Base-by-base conservation (phyloP, 2,888 invertebrate species). In the Hirtodrosophila duncani region DNA sequence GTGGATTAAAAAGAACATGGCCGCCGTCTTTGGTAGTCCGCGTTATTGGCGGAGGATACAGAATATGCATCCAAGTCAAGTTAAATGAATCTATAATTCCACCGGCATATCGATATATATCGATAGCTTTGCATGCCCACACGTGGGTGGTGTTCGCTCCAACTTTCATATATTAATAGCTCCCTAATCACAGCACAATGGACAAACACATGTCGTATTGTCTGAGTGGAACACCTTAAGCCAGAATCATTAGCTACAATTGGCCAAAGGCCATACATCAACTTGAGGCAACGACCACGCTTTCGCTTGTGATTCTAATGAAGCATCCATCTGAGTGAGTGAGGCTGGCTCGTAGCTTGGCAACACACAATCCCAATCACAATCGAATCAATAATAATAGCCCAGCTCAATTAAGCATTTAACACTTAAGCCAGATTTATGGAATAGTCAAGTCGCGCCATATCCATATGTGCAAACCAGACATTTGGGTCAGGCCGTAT, bases 401-500 rank as follows among this genome's bases (percentile, higher is more conserved):
- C 44, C 36, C 42, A 44, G 45, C 71, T 63, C 68, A 68, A 59
- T 67, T 68, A 75, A 81, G 64, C 56, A 52, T 57, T 63, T 75
- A 62, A 63, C 80, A 68, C 79, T 64, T 64, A 71, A 71, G 56
- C 52, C 55, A 46, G 50, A 63, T 62, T 62, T 61, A 68, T 63
- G 41, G n/a, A 61, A 17, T 41, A 31, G 37, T 62, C n/a, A n/a
- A 53, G 38, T 49, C 55, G 50, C 43, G 34, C 67, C 51, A 59
- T 56, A 63, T 74, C 56, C n/a, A n/a, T n/a, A n/a, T n/a, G n/a
- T n/a, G 60, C 69, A 37, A 49, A 41, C 23, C 23, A 55, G 53
- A 72, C 74, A 75, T 78, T 63, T 75, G 50, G 75, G 75, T 75
- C 75, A 75, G 21, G n/a, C n/a, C n/a, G n/a, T 20, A 36, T 50